phyloP scores from a whole-genome alignment of 2,113 vertebrate species.

The Gnathonemus echidnorhynchus region DNA sequence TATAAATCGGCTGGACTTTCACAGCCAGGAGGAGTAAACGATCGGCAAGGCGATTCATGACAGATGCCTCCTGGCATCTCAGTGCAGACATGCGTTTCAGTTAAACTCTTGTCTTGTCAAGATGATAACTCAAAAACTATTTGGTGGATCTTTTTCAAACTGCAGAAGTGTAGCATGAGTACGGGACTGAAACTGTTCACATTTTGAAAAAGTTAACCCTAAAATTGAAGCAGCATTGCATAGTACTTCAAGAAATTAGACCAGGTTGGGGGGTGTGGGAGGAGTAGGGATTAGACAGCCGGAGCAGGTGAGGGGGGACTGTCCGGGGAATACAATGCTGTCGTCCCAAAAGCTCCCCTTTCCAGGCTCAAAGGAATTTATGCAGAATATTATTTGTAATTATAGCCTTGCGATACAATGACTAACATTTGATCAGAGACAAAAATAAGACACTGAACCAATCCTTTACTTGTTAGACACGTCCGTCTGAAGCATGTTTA shows the following conservation, averaged over 20 bases:
- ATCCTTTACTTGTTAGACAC: not conserved
- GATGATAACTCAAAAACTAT: not conserved
- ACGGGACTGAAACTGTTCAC: not conserved
- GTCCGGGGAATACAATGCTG: not conserved
- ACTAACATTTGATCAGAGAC: not conserved
- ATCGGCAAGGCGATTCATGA: not conserved
- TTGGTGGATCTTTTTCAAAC: not conserved
- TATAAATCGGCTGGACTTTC: not conserved
- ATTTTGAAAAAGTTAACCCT: not conserved
- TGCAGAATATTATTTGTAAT: not conserved
- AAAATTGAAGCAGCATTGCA: not conserved
- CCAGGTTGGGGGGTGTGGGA: not conserved
- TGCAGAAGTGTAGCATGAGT: not conserved
- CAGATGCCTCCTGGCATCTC: not conserved
- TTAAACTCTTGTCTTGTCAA: not conserved
- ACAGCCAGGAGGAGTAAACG: not conserved
- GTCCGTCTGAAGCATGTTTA: not conserved
- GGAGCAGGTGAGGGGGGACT: not conserved
- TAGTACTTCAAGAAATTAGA: not conserved
- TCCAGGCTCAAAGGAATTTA: not conserved
- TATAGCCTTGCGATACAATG: not conserved
- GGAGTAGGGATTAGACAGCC: not conserved
- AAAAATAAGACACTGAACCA: not conserved
- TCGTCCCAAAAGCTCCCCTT: not conserved
- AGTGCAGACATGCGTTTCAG: not conserved